These are phyloP conservation scores for Ceyx cyanopectus DNA, from an alignment of 2,113 vertebrate genomes.

Conservation along the genomic window DNA sequence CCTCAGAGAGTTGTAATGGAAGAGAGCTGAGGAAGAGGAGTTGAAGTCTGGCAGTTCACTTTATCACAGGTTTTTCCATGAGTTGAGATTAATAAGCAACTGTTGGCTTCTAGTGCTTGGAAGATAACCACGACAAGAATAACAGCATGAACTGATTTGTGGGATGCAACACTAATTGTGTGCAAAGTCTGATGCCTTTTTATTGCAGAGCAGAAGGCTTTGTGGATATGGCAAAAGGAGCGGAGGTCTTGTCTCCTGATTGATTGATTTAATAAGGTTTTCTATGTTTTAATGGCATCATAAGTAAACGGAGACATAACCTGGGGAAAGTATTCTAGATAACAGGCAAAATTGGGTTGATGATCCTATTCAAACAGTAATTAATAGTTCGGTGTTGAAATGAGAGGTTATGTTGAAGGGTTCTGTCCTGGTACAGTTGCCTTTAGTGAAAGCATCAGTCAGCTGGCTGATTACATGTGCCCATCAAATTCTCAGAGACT, in stretches of 20 bases:
- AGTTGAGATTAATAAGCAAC: not conserved
- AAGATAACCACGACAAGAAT: not conserved
- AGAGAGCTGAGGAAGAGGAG: not conserved
- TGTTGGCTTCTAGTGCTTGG: not conserved
- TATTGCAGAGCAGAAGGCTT: not conserved
- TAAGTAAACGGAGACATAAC: not conserved
- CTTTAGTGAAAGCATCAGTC: constrained; percentile 16
- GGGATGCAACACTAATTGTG: not conserved
- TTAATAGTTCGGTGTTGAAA: not conserved
- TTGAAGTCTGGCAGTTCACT: not conserved
- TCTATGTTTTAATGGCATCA: not conserved
- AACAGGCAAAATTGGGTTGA: not conserved
- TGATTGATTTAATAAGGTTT: not conserved
- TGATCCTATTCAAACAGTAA: not conserved
- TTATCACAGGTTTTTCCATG: not conserved
- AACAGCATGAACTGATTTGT: not conserved
- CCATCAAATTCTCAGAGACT: constrained; percentile 20
- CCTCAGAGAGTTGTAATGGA: not conserved
- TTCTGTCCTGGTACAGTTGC: not conserved
- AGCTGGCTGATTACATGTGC: constrained; percentile 5
- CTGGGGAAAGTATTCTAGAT: not conserved
- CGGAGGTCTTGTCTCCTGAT: not conserved
- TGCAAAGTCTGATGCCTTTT: not conserved
- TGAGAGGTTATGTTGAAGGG: not conserved
- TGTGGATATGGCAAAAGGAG: not conserved